phyloP scores from a whole-genome alignment of 1,140 invertebrate genomes.

The Macrosteles quadrilineatus region DNA sequence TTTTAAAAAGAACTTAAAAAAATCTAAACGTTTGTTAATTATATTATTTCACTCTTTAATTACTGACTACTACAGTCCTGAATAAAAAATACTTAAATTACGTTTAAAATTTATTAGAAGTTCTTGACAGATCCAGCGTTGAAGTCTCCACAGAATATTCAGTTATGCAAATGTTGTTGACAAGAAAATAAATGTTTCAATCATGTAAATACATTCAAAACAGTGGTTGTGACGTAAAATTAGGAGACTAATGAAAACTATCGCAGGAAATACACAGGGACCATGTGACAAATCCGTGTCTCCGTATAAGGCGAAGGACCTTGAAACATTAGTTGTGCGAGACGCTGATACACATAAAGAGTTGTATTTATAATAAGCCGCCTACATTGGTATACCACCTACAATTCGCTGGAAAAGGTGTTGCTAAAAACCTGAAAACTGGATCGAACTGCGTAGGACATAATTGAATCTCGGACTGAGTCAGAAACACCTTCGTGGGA shows the following conservation, averaged over 20 bases:
- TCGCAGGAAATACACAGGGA: too few species aligned
- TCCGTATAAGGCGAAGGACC: not conserved
- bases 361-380: slow-evolving; percentile 6
- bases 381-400: slow-evolving; percentile 1
- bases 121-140: too few species aligned
- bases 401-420: slow-evolving; percentile 12
- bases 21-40: too few species aligned
- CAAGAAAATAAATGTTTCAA: not conserved
- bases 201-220: not conserved
- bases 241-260: too few species aligned
- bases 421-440: slow-evolving; percentile 7
- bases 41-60: too few species aligned
- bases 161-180: slow-evolving; percentile 3
- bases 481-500: too few species aligned
- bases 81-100: too few species aligned
- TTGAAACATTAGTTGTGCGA: not conserved
- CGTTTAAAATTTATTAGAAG: too few species aligned
- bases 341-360: not conserved
- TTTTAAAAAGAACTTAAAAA: too few species aligned
- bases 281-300: too few species aligned
- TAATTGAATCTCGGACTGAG: not conserved
- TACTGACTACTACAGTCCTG: too few species aligned
- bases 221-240: not conserved
- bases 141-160: slow-evolving; percentile 8
- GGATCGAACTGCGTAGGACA: not conserved